Evolutionary conservation across 2,888 invertebrate species (phyloP).

Genomic region (Agrochola lota): DNA sequence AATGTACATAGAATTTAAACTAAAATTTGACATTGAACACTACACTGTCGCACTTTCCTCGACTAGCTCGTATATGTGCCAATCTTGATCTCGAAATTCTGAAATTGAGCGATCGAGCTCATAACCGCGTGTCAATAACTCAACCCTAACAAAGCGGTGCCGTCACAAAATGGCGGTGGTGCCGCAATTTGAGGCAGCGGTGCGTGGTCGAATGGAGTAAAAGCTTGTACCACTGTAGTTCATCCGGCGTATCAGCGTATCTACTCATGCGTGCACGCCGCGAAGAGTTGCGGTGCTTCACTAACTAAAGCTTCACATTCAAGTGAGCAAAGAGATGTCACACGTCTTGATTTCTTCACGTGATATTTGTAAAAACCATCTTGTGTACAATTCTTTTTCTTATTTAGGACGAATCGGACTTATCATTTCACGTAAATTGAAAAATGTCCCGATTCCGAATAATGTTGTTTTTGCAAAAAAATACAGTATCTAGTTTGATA

Average conservation of each 20-base stretch:
- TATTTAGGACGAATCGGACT: background rate
- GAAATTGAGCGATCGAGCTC: background rate
- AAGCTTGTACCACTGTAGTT: background rate
- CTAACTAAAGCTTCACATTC: background rate
- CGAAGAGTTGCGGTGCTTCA: background rate
- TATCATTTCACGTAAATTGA: background rate
- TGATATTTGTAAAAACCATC: background rate
- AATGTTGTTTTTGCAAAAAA: background rate
- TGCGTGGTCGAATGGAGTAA: background rate
- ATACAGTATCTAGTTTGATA: background rate
- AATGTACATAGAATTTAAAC: background rate
- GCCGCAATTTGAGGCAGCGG: background rate
- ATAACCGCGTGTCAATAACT: background rate
- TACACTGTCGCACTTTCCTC: background rate
- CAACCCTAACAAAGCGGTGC: background rate
- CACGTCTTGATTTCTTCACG: background rate
- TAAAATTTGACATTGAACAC: background rate
- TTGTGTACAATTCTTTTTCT: background rate
- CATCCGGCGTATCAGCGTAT: background rate
- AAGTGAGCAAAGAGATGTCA: background rate
- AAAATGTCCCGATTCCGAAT: slow-evolving; percentile 5
- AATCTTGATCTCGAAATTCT: background rate
- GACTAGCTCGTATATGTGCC: background rate
- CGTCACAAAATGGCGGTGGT: background rate
- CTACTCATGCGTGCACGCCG: background rate